Evolutionary conservation across 2,113 vertebrate species (phyloP).

Genomic region (Ciconia maguari): DNA sequence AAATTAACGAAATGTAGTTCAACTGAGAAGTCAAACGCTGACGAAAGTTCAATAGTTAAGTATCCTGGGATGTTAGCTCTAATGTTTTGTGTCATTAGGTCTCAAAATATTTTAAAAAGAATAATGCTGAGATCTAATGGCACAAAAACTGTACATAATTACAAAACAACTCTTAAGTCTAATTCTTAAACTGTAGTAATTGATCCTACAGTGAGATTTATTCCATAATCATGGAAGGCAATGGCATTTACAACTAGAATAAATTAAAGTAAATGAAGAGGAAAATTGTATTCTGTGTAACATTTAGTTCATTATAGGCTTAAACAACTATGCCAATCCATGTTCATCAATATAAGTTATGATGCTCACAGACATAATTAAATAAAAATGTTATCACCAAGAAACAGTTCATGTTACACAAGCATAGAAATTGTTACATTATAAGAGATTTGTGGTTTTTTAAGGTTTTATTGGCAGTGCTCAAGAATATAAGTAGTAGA

Average conservation of each 20-base stretch:
- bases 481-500: neutral
- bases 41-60: conserved; percentile 12
- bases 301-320: conserved; percentile 70
- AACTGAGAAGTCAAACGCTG: neutral
- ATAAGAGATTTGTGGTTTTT: neutral
- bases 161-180: conserved; percentile 50
- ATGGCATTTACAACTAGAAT: conserved; percentile 69
- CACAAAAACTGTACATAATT: conserved; percentile 44
- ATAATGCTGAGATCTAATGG: conserved; percentile 30
- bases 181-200: conserved; percentile 63
- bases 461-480: neutral
- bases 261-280: conserved; percentile 77
- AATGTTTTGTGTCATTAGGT: conserved; percentile 24
- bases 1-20: neutral
- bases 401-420: conserved; percentile 24
- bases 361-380: conserved; percentile 66
- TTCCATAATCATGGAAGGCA: conserved; percentile 57
- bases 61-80: neutral
- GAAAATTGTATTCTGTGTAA: conserved; percentile 73
- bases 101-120: conserved; percentile 48
- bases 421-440: conserved; percentile 31
- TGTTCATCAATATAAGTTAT: conserved; percentile 68
- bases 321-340: conserved; percentile 63
- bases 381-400: conserved; percentile 67
- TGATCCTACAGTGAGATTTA: conserved; percentile 72